Conservation (phyloP, 2,797 vertebrate species). For the Coregonus ussuriensis region DNA sequence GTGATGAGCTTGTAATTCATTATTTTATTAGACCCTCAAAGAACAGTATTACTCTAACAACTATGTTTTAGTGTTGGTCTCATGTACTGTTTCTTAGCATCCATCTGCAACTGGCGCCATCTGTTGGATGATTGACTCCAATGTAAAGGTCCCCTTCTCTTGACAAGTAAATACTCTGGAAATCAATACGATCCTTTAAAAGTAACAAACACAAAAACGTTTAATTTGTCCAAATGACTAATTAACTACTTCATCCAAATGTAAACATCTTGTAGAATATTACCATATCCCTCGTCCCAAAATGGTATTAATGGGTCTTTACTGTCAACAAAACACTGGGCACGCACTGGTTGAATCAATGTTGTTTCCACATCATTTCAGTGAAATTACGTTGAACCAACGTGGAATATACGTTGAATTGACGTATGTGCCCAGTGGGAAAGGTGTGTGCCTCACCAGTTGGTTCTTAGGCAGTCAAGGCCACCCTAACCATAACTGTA, state of each 20-base stretch:
- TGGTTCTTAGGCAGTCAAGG: conserved; percentile 15
- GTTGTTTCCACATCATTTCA: too few relatives aligned
- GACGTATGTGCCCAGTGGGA: too few relatives aligned
- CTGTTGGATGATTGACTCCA: conserved; percentile 58
- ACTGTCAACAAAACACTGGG: neutral
- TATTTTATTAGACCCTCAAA: neutral
- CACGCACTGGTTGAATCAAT: neutral
- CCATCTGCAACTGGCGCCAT: conserved; percentile 64
- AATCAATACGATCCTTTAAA: neutral
- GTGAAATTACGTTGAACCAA: too few relatives aligned
- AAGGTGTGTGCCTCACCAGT: conserved; percentile 34
- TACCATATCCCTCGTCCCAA: neutral
- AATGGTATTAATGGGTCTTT: neutral
- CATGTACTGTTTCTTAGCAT: conserved; percentile 24
- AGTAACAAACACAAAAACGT: neutral
- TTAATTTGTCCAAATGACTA: neutral
- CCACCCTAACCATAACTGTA: conserved; percentile 53
- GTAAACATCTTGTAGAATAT: neutral
- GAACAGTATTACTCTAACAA: neutral
- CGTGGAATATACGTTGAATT: too few relatives aligned
- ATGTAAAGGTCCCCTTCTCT: conserved; percentile 1
- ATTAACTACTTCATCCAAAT: neutral
- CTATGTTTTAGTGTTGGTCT: neutral
- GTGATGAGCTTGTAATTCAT: neutral
- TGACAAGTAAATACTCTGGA: neutral